These are phyloP conservation scores for Meriones psammophilus DNA, from an alignment of 2,797 vertebrate genomes.

Conservation along the genomic window DNA sequence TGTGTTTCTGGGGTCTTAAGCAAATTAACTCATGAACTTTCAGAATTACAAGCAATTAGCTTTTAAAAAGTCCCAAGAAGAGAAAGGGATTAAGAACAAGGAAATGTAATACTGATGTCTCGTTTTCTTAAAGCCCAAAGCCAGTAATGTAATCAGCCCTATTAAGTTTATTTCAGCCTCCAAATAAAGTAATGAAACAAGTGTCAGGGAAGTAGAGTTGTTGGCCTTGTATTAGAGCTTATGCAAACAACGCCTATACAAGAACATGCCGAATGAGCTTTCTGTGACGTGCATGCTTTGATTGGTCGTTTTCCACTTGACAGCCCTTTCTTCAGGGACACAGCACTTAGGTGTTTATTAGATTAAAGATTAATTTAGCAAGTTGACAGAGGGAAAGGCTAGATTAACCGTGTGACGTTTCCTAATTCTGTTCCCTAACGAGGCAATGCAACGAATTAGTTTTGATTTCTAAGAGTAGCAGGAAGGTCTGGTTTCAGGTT, in stretches of 20 bases:
- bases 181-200: conserved; percentile 21
- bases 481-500: not conserved
- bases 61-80: conserved; percentile 73
- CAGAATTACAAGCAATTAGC: conserved; percentile 74
- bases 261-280: conserved; percentile 10
- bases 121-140: conserved; percentile 61
- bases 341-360: not conserved
- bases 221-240: not conserved
- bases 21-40: conserved; percentile 77
- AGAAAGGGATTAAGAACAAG: conserved; percentile 64
- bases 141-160: conserved; percentile 69
- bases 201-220: not conserved
- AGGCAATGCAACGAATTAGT: not conserved
- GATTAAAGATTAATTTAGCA: not conserved
- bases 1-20: conserved; percentile 71
- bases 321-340: not conserved
- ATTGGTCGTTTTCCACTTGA: not conserved
- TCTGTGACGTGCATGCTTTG: not conserved
- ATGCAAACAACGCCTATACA: conserved; percentile 11
- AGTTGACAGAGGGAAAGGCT: not conserved
- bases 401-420: not conserved
- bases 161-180: conserved; percentile 63
- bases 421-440: not conserved
- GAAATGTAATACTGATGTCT: not conserved
- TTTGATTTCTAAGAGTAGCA: conserved; percentile 6